Evolutionary conservation across 2,888 invertebrate genomes (phyloP).

Genomic region (Oscheius sp.): DNA sequence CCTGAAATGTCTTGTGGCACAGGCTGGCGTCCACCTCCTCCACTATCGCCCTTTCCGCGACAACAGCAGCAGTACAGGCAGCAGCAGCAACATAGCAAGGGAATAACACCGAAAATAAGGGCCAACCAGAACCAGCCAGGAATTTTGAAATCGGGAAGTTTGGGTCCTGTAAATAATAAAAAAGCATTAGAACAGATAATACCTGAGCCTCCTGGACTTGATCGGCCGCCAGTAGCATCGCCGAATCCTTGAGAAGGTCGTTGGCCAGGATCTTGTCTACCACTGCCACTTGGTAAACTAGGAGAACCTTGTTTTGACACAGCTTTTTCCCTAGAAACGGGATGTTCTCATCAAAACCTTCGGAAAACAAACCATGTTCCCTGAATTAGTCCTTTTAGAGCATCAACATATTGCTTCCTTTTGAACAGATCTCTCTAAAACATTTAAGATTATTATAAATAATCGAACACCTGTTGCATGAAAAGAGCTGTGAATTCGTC

Average conservation of each 20-base stretch:
- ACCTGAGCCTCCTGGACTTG: too few relatives aligned
- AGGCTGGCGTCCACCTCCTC: constrained; percentile 28
- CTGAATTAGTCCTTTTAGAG: constrained; percentile 59
- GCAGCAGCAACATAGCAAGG: constrained; percentile 64
- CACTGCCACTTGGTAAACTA: constrained; percentile 27
- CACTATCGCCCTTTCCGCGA: constrained; percentile 49
- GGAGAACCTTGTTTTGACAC: constrained; percentile 57
- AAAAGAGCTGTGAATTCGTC: constrained; percentile 64
- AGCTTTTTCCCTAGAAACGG: constrained; percentile 50
- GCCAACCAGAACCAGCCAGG: constrained; percentile 54
- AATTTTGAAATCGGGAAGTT: constrained; percentile 36
- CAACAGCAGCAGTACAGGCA: constrained; percentile 66
- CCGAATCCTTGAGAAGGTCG: constrained; percentile 24
- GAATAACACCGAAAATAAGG: constrained; percentile 57
- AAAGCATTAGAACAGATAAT: too few relatives aligned
- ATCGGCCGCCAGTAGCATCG: constrained; percentile 19
- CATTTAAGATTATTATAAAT: neutral
- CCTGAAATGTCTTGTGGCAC: constrained; percentile 4
- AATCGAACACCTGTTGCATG: constrained; percentile 49
- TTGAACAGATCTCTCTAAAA: constrained; percentile 58
- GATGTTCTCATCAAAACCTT: neutral
- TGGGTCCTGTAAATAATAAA: neutral
- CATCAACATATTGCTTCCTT: constrained; percentile 54
- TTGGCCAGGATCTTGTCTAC: constrained; percentile 25
- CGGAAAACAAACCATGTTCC: constrained; percentile 35